Conservation (phyloP, 2,888 invertebrate species). For the Sympetrum striolatum region DNA sequence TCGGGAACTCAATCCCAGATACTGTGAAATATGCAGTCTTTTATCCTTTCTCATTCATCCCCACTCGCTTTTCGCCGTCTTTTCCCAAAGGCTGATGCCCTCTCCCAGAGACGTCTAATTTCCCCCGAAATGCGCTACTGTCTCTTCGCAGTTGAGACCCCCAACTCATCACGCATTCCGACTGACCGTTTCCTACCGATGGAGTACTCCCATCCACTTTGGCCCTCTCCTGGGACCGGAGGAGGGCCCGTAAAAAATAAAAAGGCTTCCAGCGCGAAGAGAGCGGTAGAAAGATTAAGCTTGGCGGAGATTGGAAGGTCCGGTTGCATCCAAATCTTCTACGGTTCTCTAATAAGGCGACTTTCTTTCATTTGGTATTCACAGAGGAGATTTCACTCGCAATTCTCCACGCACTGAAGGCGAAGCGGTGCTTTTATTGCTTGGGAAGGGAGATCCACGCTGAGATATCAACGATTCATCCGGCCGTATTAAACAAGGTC, state of each 20-base stretch:
- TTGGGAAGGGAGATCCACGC: not conserved
- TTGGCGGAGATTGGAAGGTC: not conserved
- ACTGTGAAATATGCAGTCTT: not conserved
- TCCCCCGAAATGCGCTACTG: not conserved
- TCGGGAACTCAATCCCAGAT: not conserved
- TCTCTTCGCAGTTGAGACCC: not conserved
- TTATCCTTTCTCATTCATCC: not conserved
- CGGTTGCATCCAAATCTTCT: not conserved
- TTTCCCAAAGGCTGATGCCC: not conserved
- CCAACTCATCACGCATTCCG: constrained; percentile 2
- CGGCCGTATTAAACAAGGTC: not conserved
- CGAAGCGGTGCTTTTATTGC: not conserved
- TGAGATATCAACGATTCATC: not conserved
- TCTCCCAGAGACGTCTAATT: not conserved
- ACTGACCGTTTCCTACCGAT: not conserved
- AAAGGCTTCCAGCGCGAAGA: not conserved
- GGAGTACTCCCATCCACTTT: not conserved
- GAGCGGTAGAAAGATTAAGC: not conserved
- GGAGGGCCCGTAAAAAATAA: not conserved
- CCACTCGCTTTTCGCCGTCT: not conserved
- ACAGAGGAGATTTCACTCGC: not conserved
- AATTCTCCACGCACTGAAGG: not conserved
- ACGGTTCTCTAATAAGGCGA: not conserved
- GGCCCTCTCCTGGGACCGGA: not conserved
- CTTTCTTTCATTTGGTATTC: constrained; percentile 27